Conservation (phyloP, 2,113 vertebrate genomes). For the Reinhardtius hippoglossoides region DNA sequence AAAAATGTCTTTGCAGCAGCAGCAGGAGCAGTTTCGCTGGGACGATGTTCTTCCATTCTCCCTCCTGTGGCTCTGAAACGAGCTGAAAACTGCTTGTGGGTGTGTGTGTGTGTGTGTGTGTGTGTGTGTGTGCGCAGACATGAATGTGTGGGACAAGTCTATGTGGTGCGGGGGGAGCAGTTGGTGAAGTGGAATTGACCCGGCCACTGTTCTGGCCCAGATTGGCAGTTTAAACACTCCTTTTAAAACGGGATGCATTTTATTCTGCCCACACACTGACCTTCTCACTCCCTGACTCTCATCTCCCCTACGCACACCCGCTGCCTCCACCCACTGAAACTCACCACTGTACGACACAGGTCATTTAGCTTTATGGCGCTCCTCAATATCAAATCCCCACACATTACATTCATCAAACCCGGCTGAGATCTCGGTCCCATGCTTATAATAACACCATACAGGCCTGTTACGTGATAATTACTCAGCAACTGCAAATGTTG, state of each 20-base stretch:
- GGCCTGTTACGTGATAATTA: conserved; percentile 64
- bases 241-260: conserved; percentile 53
- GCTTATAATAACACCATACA: conserved; percentile 54
- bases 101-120: conserved; percentile 29
- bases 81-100: conserved; percentile 42
- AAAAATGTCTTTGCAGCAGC: background rate
- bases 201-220: conserved; percentile 29
- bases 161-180: conserved; percentile 7
- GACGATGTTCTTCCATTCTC: background rate
- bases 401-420: conserved; percentile 62
- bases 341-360: conserved; percentile 53
- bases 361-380: conserved; percentile 73
- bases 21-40: background rate
- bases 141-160: conserved; percentile 23
- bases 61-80: conserved; percentile 45
- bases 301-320: conserved; percentile 25
- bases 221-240: conserved; percentile 51
- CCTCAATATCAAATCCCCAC: conserved; percentile 64
- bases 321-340: conserved; percentile 51
- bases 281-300: conserved; percentile 45
- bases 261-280: conserved; percentile 65
- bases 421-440: conserved; percentile 30
- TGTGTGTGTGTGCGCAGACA: conserved; percentile 19
- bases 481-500: conserved; percentile 52
- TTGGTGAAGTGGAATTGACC: conserved; percentile 58